phyloP scores from a whole-genome alignment of 37 sponge, comb jelly and placozoan species.

The Spongilla lacustris region DNA sequence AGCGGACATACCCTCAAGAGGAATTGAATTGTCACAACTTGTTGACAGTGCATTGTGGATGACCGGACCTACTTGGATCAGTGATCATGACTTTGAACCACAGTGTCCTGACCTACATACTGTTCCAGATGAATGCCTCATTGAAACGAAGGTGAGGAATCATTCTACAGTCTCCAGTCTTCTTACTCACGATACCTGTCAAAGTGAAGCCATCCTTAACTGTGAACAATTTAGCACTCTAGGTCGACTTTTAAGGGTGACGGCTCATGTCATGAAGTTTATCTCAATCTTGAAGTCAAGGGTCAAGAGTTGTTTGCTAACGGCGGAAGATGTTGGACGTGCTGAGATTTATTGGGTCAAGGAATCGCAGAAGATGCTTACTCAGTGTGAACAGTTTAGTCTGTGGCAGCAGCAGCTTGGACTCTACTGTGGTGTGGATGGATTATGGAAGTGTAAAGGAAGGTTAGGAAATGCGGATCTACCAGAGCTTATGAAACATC shows the following conservation, averaged over 20 bases:
- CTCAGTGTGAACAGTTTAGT: background rate
- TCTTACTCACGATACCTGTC: background rate
- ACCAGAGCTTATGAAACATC: background rate
- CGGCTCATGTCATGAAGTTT: slow-evolving; percentile 26
- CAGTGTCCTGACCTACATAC: background rate
- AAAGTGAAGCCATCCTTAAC: background rate
- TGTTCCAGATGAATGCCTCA: slow-evolving; percentile 3
- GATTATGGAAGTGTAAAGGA: slow-evolving; percentile 29
- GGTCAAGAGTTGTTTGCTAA: background rate
- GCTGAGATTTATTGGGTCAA: slow-evolving; percentile 17
- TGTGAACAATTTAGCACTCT: slow-evolving; percentile 21
- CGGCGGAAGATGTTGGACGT: background rate
- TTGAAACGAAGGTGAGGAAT: too few species aligned
- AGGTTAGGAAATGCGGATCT: slow-evolving; percentile 25
- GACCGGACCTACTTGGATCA: slow-evolving; percentile 8
- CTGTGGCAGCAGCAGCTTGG: slow-evolving; percentile 13
- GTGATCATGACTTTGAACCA: background rate
- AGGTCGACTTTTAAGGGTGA: slow-evolving; percentile 14
- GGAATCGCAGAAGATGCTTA: slow-evolving; percentile 4
- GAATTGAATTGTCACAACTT: background rate
- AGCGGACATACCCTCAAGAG: slow-evolving; percentile 38
- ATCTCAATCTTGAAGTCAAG: background rate
- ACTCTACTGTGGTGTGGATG: slow-evolving; percentile 7
- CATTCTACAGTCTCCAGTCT: background rate
- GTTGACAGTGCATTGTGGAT: slow-evolving; percentile 3